phyloP scores from a whole-genome alignment of 2,113 vertebrate genomes.

The Hemichromis elongatus region DNA sequence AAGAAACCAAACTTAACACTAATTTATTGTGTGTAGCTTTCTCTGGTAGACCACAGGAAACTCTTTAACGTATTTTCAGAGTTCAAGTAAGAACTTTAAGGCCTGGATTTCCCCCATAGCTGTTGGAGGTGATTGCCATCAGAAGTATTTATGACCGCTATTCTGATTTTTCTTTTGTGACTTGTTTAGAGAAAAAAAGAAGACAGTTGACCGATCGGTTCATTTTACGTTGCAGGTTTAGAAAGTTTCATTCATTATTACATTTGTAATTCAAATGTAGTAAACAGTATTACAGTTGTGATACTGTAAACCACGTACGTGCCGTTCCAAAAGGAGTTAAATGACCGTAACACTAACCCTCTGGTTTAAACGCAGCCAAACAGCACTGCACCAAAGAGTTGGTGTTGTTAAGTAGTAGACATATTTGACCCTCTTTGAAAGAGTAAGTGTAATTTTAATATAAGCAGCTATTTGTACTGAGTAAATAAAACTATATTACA shows the following conservation, averaged over 20 bases:
- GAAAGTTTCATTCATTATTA: background rate
- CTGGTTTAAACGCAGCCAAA: background rate
- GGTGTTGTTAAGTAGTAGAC: background rate
- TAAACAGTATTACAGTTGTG: background rate
- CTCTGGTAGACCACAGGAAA: background rate
- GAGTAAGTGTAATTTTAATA: background rate
- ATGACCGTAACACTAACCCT: background rate
- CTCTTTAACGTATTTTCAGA: background rate
- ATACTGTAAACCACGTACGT: background rate
- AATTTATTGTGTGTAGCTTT: background rate
- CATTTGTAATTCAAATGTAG: background rate
- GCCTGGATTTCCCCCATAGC: background rate
- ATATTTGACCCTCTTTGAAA: background rate
- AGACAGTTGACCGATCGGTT: rapidly evolving
- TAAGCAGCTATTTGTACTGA: background rate
- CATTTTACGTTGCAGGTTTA: background rate
- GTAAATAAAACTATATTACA: rapidly evolving
- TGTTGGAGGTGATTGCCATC: background rate
- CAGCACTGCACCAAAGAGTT: background rate
- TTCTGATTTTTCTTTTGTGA: background rate
- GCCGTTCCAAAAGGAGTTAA: background rate
- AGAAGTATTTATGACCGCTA: background rate
- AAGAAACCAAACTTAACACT: background rate
- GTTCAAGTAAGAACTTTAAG: rapidly evolving
- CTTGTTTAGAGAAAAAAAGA: background rate